phyloP scores from a whole-genome alignment of 2,888 invertebrate species.

The Apodemia zela region DNA sequence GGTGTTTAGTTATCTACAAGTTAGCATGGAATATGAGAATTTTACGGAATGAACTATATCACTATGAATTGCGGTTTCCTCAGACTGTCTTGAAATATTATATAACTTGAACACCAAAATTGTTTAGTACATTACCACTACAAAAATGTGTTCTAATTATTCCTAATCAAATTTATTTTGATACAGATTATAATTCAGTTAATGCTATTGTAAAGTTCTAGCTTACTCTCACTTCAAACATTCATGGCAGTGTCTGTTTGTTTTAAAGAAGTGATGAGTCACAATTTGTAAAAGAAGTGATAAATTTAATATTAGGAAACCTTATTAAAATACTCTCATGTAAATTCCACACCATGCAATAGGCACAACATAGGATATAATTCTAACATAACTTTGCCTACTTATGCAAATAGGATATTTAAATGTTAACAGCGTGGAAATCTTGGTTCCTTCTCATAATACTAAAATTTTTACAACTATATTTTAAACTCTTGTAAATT shows the following conservation, averaged over 20 bases:
- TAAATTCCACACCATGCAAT: neutral
- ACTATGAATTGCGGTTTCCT: constrained; percentile 7
- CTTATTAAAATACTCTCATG: neutral
- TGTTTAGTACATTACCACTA: constrained; percentile 4
- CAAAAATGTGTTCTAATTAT: neutral
- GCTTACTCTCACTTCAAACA: constrained; percentile 2
- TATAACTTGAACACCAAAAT: constrained; percentile 10
- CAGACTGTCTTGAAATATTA: constrained; percentile 1
- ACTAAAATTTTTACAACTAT: neutral
- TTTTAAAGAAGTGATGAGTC: neutral
- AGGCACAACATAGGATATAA: neutral
- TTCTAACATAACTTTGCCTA: neutral
- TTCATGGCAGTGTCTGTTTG: constrained; percentile 6
- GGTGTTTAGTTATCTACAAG: constrained; percentile 1
- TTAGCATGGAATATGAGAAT: constrained; percentile 4
- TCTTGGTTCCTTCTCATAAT: neutral
- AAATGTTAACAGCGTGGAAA: neutral
- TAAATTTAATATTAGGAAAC: neutral
- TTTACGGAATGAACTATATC: constrained; percentile 14
- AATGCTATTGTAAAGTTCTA: neutral
- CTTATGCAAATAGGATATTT: neutral
- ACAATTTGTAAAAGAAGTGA: neutral
- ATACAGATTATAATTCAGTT: neutral
- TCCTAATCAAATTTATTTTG: constrained; percentile 1
- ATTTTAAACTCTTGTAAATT: neutral